Base-by-base conservation (phyloP, 1,140 invertebrate species). In the Caligus rogercresseyi region DNA sequence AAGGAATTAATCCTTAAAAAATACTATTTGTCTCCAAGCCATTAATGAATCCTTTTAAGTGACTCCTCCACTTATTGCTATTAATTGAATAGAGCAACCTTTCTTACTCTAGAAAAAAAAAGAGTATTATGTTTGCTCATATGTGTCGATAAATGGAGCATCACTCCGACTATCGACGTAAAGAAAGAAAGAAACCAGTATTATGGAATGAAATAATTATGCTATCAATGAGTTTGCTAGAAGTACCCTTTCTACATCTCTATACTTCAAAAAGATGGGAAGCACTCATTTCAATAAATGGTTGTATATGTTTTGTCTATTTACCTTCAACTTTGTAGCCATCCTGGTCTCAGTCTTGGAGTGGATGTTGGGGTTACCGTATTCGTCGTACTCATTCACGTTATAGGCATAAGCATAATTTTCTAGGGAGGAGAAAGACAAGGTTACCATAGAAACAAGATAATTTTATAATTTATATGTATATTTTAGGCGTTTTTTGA, bases 331-430 rank as follows among this genome's bases (percentile, higher is more conserved):
- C 60, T 20, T 54, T 20, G 43, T 54, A 62, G 24, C 31, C 31
- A 52, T 62, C 43, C 52, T 2, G n/a, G 31, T 53, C 21, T 62
- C 31, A 21, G 24, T 25, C 60, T 25, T 62, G 13, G 52, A 56
- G 25, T 63, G 61, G 2, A 59, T 20, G 25, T 63, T 63, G 53
- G 61, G 61, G 61, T 63, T 63, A 25, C 61, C 61, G 25, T 63
- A 63, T 58, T 58, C 61, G 31, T 63, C 61, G 57, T 63, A 63
- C 15, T 56, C 61, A 25, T 63, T 54, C 11, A 63, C 61, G 21
- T 63, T 54, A 63, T 59, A 63, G 15, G 43, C 54, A 57, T 21
- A 63, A 55, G 52, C 52, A 25, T 63, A 63, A 25, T 25, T 51
- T 63, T 60, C 57, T 60, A 25, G 1, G 51, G 51, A 60, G 24